Evolutionary conservation across 2,113 vertebrate genomes (phyloP).

Genomic region (Chroicocephalus ridibundus): DNA sequence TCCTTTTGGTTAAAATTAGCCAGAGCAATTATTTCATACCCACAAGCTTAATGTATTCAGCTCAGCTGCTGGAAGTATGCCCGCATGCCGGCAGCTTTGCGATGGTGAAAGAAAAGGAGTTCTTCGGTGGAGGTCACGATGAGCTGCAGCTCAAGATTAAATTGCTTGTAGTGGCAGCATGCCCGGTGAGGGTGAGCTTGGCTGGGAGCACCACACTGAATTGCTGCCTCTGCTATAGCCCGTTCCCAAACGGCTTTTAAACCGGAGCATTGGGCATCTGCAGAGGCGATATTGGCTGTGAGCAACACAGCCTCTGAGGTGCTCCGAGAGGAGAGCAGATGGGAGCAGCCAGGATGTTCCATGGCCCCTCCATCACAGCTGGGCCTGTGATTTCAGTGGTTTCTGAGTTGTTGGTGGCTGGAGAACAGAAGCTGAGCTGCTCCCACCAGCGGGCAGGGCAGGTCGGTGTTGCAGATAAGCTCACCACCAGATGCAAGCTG

Average conservation of each 20-base stretch:
- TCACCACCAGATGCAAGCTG: neutral
- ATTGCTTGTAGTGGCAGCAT: slow-evolving; percentile 20
- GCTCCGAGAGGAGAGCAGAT: neutral
- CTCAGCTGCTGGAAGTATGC: slow-evolving; percentile 13
- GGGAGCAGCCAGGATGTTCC: rapidly evolving
- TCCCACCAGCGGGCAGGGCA: neutral
- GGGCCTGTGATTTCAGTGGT: neutral
- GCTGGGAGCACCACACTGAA: neutral
- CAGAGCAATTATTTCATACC: slow-evolving; percentile 31
- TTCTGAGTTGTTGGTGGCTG: neutral
- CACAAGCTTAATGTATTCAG: neutral
- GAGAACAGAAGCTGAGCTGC: neutral
- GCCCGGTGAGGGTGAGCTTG: neutral
- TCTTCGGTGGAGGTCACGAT: slow-evolving; percentile 43
- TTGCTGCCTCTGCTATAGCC: neutral
- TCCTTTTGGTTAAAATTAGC: slow-evolving; percentile 62
- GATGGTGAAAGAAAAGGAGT: slow-evolving; percentile 15
- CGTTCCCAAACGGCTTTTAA: neutral
- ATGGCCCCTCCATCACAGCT: neutral
- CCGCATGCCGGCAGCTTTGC: slow-evolving; percentile 18
- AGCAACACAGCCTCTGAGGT: neutral
- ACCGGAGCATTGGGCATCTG: rapidly evolving
- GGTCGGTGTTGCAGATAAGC: neutral
- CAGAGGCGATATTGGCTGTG: neutral
- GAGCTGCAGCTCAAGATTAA: slow-evolving; percentile 52